phyloP scores from a whole-genome alignment of 1,140 invertebrate genomes.

The Trinorchestia longiramus region DNA sequence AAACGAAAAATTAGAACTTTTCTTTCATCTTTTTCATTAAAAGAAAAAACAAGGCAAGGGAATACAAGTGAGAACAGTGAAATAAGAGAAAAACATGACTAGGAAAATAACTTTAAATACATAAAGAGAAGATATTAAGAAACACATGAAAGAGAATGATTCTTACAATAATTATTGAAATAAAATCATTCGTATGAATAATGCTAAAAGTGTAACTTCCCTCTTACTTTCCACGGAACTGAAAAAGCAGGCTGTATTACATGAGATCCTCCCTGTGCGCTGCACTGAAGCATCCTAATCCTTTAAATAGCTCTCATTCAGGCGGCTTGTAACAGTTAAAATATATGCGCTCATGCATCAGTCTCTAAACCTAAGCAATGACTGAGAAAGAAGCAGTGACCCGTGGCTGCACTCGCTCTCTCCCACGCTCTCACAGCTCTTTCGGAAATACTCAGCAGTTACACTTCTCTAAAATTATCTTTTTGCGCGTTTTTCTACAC shows the following conservation, averaged over 20 bases:
- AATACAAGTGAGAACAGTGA: too few species aligned
- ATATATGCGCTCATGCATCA: neutral
- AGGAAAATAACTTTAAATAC: too few species aligned
- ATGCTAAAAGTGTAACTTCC: neutral
- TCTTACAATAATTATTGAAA: neutral
- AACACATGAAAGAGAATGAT: too few species aligned
- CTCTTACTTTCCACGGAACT: neutral
- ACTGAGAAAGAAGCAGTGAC: slow-evolving; percentile 24
- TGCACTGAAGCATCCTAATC: neutral
- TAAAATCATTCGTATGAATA: neutral
- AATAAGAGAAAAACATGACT: too few species aligned
- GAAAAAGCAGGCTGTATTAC: neutral
- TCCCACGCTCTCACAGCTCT: slow-evolving; percentile 45
- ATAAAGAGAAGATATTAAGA: too few species aligned
- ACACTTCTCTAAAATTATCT: slow-evolving; percentile 3
- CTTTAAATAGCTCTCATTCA: neutral
- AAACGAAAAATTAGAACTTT: too few species aligned
- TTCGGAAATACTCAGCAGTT: slow-evolving; percentile 1
- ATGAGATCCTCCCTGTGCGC: neutral
- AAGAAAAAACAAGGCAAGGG: too few species aligned
- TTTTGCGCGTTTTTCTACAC: neutral
- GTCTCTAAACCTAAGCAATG: neutral
- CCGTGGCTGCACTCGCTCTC: neutral
- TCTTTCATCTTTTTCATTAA: too few species aligned
- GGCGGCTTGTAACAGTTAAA: neutral